Percentiles rank a stretch among this genome's conserved stretches.
These are phyloP conservation scores for Elysia crispata DNA, from an alignment of 2,888 invertebrate species.

Conservation along the genomic window DNA sequence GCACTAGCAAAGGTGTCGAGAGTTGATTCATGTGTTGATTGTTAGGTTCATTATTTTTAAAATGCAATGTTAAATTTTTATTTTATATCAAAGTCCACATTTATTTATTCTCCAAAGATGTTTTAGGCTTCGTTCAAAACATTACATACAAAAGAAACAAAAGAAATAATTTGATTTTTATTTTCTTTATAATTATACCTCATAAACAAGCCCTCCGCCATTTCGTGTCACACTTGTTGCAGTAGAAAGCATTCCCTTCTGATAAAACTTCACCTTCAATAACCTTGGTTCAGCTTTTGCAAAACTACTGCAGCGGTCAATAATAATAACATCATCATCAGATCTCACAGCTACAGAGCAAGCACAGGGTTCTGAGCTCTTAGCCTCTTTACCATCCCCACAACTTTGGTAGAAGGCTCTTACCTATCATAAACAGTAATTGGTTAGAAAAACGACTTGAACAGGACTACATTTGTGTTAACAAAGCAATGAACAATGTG, in stretches of 20 bases:
- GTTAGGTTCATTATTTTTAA: too few species aligned
- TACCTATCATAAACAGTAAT: constrained; percentile 37
- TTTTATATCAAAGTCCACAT: too few species aligned
- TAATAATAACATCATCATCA: constrained; percentile 61
- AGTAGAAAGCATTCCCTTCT: constrained; percentile 55
- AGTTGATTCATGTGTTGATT: too few species aligned
- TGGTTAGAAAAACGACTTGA: too few species aligned
- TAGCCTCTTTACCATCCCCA: neutral
- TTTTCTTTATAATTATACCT: constrained; percentile 46
- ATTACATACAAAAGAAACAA: too few species aligned
- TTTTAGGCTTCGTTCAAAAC: too few species aligned
- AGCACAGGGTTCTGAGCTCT: constrained; percentile 54
- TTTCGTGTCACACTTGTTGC: constrained; percentile 51
- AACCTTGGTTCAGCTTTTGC: constrained; percentile 37
- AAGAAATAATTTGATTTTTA: neutral
- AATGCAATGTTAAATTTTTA: too few species aligned
- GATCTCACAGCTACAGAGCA: constrained; percentile 59
- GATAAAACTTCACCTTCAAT: constrained; percentile 52
- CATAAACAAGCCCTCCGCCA: constrained; percentile 53
- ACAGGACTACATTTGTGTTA: too few species aligned
- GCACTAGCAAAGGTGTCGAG: too few species aligned
- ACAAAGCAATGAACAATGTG: too few species aligned
- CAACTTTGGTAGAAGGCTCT: constrained; percentile 48
- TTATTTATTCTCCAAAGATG: too few species aligned
- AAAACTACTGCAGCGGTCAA: constrained; percentile 57